Evolutionary conservation across 2,113 vertebrate genomes (phyloP).

Genomic region (Peromyscus polionotus): DNA sequence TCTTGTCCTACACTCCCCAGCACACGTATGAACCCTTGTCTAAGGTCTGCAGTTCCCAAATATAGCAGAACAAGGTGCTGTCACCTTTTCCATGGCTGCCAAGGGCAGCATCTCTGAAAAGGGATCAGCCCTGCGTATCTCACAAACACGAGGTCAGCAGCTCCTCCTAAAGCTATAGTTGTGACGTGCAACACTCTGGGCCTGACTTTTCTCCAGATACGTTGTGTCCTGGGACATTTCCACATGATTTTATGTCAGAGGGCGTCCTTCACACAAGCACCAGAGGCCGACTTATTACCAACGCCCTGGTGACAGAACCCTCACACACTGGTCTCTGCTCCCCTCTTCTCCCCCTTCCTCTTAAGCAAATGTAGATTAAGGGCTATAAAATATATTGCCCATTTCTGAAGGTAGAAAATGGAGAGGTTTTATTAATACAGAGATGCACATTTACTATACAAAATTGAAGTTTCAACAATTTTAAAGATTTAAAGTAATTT

Average conservation of each 20-base stretch:
- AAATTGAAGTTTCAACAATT: background rate
- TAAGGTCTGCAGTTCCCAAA: background rate
- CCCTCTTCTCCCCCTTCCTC: background rate
- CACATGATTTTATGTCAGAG: background rate
- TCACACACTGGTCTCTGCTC: background rate
- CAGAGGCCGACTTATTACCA: background rate
- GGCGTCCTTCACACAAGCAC: background rate
- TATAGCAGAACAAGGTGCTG: background rate
- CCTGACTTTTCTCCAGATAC: background rate
- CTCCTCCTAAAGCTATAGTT: background rate
- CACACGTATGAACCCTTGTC: background rate
- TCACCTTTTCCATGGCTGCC: background rate
- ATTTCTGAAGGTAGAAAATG: constrained; percentile 15
- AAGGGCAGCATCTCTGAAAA: background rate
- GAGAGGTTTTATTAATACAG: background rate
- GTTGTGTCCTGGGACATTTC: background rate
- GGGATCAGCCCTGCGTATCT: rapidly evolving
- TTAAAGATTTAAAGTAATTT: constrained; percentile 24
- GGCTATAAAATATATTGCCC: background rate
- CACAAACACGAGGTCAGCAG: background rate
- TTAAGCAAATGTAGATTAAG: background rate
- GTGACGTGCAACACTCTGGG: background rate
- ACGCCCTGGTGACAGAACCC: background rate
- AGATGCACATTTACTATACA: background rate
- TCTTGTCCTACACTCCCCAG: no score